Conservation (phyloP, 2,113 vertebrate species). For the Meles meles region DNA sequence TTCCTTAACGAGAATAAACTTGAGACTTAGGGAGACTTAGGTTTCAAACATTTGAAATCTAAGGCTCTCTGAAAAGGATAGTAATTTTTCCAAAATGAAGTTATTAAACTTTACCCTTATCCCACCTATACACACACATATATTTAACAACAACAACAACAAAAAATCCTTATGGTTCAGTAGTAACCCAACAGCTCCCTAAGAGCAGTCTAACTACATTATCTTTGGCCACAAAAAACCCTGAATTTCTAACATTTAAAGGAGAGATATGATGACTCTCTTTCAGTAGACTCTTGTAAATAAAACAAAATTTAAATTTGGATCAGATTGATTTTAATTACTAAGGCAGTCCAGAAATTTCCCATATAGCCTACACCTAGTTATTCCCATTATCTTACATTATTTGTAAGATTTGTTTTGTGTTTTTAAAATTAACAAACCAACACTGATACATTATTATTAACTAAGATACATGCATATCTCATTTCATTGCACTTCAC, state of each 20-base stretch:
- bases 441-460: background rate
- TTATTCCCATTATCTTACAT: background rate
- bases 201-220: background rate
- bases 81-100: background rate
- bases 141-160: background rate
- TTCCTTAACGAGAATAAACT: conserved; percentile 15
- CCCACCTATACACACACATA: background rate
- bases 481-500: background rate
- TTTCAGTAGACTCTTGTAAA: background rate
- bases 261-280: background rate
- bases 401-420: background rate
- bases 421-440: background rate
- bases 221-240: background rate
- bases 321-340: conserved; percentile 13
- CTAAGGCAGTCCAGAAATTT: background rate
- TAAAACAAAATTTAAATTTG: conserved; percentile 22
- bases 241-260: background rate
- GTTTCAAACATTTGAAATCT: conserved; percentile 1
- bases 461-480: background rate
- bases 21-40: background rate
- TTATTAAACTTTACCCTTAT: background rate
- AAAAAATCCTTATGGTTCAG: background rate
- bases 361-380: background rate
- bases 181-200: background rate
- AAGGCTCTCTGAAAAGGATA: background rate